These are phyloP conservation scores for Rhinoraja longicauda DNA, from an alignment of 2,797 vertebrate genomes.

Conservation along the genomic window DNA sequence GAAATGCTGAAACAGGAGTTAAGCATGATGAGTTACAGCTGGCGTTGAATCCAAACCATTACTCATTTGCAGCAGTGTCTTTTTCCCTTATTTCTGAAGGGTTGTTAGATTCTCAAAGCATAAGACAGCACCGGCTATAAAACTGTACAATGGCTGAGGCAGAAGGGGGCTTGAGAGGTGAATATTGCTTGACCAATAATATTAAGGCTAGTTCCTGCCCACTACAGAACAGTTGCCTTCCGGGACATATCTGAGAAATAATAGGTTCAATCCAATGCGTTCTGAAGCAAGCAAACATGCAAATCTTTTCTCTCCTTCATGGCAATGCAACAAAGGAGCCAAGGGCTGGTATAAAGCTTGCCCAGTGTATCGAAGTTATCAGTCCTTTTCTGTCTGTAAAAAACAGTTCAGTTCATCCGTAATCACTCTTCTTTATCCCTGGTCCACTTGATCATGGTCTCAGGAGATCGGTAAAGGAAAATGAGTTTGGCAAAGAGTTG, in stretches of 20 bases:
- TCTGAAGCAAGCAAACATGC: background rate
- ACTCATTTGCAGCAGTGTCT: background rate
- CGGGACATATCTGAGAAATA: background rate
- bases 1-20: too few relatives aligned
- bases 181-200: background rate
- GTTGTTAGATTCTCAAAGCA: background rate
- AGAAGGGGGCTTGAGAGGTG: background rate
- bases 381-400: background rate
- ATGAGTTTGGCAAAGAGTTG: constrained; percentile 68
- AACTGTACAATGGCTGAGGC: background rate
- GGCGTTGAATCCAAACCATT: background rate
- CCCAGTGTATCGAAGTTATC: background rate
- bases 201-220: background rate
- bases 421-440: constrained; percentile 57
- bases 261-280: background rate
- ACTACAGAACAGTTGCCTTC: too few relatives aligned
- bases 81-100: background rate
- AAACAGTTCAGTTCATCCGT: background rate
- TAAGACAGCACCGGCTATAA: background rate
- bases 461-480: constrained; percentile 59
- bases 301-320: background rate
- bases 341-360: background rate
- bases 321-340: background rate
- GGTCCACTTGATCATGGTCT: constrained; percentile 66
- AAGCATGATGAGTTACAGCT: background rate